These are phyloP conservation scores for Polydrusus tereticollis DNA, from an alignment of 2,888 invertebrate genomes.

Conservation along the genomic window DNA sequence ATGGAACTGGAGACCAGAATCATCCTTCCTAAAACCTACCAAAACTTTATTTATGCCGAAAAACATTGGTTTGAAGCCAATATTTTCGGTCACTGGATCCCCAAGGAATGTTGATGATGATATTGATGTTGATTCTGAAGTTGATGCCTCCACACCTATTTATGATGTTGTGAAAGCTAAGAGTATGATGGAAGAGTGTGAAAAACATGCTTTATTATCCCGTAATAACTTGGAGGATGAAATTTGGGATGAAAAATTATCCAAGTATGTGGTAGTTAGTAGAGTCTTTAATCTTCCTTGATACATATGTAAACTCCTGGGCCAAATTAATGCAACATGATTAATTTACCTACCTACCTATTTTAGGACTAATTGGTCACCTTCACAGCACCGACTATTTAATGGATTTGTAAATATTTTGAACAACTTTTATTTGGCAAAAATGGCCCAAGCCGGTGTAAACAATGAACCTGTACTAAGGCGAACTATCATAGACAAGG, in stretches of 20 bases:
- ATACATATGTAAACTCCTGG: too few relatives aligned
- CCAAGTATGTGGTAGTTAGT: slow-evolving; percentile 68
- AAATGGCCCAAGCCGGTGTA: slow-evolving; percentile 73
- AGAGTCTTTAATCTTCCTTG: too few relatives aligned
- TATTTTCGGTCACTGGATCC: slow-evolving; percentile 50
- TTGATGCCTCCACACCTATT: slow-evolving; percentile 66
- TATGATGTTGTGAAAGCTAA: slow-evolving; percentile 74
- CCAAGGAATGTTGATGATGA: slow-evolving; percentile 56
- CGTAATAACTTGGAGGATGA: slow-evolving; percentile 71
- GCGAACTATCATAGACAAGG: slow-evolving; percentile 78
- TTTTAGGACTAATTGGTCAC: slow-evolving; percentile 74
- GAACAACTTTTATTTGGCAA: slow-evolving; percentile 75
- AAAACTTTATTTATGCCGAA: slow-evolving; percentile 69
- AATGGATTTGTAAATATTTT: slow-evolving; percentile 75
- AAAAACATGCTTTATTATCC: slow-evolving; percentile 74
- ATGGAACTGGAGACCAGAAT: slow-evolving; percentile 77
- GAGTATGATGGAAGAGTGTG: slow-evolving; percentile 80
- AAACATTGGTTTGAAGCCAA: slow-evolving; percentile 51
- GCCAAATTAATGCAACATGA: too few relatives aligned
- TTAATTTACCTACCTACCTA: too few relatives aligned
- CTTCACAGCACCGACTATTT: slow-evolving; percentile 76
- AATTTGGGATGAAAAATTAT: slow-evolving; percentile 79
- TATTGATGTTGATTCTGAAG: slow-evolving; percentile 68
- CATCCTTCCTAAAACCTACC: slow-evolving; percentile 72
- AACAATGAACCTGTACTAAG: slow-evolving; percentile 78